Evolutionary conservation across 2,797 vertebrate genomes (phyloP).

Genomic region (Chelon auratus): DNA sequence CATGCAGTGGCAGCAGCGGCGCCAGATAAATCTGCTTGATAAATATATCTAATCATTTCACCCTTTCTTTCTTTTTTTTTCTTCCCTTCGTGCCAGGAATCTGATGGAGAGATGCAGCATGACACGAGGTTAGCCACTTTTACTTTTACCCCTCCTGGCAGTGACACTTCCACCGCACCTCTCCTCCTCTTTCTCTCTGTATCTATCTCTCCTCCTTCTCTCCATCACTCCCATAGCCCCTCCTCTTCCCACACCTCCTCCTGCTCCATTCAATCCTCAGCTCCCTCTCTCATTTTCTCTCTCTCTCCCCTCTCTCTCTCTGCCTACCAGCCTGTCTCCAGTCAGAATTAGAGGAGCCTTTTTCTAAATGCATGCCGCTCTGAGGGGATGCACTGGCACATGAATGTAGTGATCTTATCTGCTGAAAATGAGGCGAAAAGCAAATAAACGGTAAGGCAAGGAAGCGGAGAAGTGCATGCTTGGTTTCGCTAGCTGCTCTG

Average conservation of each 20-base stretch:
- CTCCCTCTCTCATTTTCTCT: conserved; percentile 6
- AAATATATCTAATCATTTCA: conserved; percentile 73
- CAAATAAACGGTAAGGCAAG: conserved; percentile 81
- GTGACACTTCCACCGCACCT: conserved; percentile 58
- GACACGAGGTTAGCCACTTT: conserved; percentile 91
- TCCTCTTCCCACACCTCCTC: conserved; percentile 69
- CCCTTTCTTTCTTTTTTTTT: conserved; percentile 58
- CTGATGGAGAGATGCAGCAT: conserved; percentile 91
- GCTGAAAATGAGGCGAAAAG: conserved; percentile 83
- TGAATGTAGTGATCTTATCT: conserved; percentile 76
- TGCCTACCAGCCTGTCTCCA: conserved; percentile 76
- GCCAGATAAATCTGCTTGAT: conserved; percentile 74
- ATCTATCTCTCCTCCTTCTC: conserved; percentile 31
- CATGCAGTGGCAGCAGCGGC: conserved; percentile 43
- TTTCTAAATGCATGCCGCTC: conserved; percentile 76
- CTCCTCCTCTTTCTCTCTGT: conserved; percentile 30
- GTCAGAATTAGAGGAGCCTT: conserved; percentile 77
- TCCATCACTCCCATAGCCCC: conserved; percentile 62
- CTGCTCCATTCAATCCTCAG: conserved; percentile 37
- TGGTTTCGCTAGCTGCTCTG: conserved; percentile 41
- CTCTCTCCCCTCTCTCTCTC: conserved; percentile 31
- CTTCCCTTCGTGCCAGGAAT: conserved; percentile 86
- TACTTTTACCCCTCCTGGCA: conserved; percentile 63
- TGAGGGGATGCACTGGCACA: conserved; percentile 72
- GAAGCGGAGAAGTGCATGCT: conserved; percentile 61